Evolutionary conservation across 2,888 invertebrate species (phyloP).

Genomic region (Ganaspis brasiliensis): DNA sequence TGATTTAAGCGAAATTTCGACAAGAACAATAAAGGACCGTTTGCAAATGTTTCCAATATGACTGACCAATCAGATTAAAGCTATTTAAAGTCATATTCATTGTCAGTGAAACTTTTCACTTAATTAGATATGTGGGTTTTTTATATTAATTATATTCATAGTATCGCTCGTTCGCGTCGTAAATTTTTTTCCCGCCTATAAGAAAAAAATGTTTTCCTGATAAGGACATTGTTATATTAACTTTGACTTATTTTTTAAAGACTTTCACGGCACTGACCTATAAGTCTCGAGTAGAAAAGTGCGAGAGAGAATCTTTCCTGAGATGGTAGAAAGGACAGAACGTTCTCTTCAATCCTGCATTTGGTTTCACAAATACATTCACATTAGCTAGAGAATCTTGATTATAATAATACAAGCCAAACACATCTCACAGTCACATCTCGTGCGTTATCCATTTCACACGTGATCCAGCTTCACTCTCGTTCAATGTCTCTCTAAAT

Average conservation of each 20-base stretch:
- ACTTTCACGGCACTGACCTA: conserved; percentile 26
- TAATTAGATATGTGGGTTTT: no score
- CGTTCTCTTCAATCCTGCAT: conserved; percentile 24
- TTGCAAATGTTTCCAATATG: no score
- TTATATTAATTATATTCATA: no score
- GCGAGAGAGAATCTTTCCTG: conserved; percentile 29
- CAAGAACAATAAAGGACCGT: no score
- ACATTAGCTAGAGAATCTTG: conserved; percentile 21
- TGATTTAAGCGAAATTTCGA: no score
- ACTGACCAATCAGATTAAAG: no score
- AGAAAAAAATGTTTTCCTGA: no score
- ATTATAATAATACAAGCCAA: conserved; percentile 28
- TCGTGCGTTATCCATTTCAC: conserved; percentile 28
- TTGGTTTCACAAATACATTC: conserved; percentile 9
- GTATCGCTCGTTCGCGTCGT: no score
- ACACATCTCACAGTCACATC: conserved; percentile 34
- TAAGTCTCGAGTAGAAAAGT: conserved; percentile 30
- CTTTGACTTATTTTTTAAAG: background rate
- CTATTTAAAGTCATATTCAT: no score
- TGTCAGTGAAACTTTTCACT: no score
- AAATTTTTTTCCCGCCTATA: no score
- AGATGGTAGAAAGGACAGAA: conserved; percentile 37
- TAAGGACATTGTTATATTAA: no score
- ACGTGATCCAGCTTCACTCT: conserved; percentile 29
- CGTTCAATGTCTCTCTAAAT: background rate